These are phyloP conservation scores for Progne subis DNA, from an alignment of 2,113 vertebrate genomes.

Conservation along the genomic window DNA sequence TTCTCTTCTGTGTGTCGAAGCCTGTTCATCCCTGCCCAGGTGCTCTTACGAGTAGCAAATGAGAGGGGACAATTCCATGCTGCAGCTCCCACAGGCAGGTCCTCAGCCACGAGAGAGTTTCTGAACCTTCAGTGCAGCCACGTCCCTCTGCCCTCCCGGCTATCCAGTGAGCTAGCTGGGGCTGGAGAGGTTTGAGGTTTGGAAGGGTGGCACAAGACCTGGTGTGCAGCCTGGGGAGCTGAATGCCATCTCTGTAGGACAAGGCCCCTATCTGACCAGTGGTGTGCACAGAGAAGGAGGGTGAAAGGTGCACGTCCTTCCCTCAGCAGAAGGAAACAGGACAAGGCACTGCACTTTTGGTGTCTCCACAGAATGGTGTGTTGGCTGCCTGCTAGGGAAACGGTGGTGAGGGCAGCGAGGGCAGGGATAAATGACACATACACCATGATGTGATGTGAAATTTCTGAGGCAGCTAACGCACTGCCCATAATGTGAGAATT, in stretches of 20 bases:
- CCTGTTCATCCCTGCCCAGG: not conserved
- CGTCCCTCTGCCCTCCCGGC: fast-evolving
- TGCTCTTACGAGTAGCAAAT: not conserved
- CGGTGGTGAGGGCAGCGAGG: fast-evolving
- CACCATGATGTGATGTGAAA: not conserved
- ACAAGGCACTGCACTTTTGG: not conserved
- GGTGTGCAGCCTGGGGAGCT: fast-evolving
- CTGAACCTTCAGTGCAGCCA: not conserved
- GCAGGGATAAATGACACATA: fast-evolving
- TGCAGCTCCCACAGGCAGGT: fast-evolving
- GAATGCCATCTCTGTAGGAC: not conserved
- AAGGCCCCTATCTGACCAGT: not conserved
- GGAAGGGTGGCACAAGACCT: not conserved
- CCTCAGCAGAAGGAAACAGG: fast-evolving
- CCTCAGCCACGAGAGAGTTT: not conserved
- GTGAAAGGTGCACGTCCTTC: not conserved
- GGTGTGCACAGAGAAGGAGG: not conserved
- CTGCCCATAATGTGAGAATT: not conserved
- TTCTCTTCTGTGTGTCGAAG: not conserved
- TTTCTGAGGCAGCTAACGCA: fast-evolving
- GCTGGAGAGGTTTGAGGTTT: not conserved
- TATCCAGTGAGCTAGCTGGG: fast-evolving
- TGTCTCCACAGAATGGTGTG: fast-evolving
- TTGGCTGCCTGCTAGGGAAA: not conserved
- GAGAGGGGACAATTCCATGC: not conserved